Base-by-base conservation (phyloP, 1,140 invertebrate genomes). In the Meloidogyne exigua region DNA sequence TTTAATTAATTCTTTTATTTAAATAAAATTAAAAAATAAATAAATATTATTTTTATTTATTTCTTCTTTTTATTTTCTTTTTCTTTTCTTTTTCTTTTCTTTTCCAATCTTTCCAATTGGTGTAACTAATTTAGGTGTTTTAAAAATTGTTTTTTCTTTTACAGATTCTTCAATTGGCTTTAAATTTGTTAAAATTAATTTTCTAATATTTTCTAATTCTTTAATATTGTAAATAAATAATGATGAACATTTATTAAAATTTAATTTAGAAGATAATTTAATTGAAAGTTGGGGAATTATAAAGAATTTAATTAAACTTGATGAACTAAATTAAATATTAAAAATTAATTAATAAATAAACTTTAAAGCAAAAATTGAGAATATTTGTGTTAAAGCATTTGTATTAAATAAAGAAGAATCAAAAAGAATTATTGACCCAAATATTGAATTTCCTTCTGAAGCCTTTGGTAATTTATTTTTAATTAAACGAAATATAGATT, bases 201-300 rank as follows among this genome's bases (percentile, higher is more conserved):
- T 1, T 18, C 28, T 68, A 32, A 68, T 42, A 36, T 32, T 21
- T 36, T 42, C n/a, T 21, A 5, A 21, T 68, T 68, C 21, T 32
- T 32, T 7, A 5, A 23, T 21, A 36, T 68, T 21, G 9, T n/a
- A 68, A 32, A 73, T 25, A 21, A 65, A 1, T 36, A 73, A n/a
- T 18, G 72, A 23, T 5, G 72, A 73, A 39, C 23, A 23, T 21
- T 49, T 42, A 1, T n/a, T 15, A 23, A 73, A 62, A 32, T 73
- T 73, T 65, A 73, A 32, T 36, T 62, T 36, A 3, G 12, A 23
- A 21, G 44, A 73, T 25, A 73, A 32, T 13, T 44, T 25, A n/a
- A 49, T 21, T 9, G 72, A 73, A 23, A 73, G 72, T 18, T 65
- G 57, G 10, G 72, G 72, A 13, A 73, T 12, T 1, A 73, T 13